phyloP scores from a whole-genome alignment of 2,113 vertebrate species.

The Odontophorus gujanensis region DNA sequence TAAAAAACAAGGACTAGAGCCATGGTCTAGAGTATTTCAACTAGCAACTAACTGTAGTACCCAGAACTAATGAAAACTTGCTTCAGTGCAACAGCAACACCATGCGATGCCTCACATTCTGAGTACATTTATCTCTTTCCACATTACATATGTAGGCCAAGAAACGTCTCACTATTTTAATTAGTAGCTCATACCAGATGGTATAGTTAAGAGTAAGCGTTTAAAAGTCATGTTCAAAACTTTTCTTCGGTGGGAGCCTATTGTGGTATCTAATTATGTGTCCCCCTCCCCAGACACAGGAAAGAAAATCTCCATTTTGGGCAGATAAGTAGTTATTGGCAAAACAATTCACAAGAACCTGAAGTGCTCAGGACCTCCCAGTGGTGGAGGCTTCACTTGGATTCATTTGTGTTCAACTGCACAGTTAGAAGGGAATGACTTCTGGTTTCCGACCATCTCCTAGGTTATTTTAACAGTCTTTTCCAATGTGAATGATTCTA shows the following conservation, averaged over 20 bases:
- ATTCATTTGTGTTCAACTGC: neutral
- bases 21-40: conserved; percentile 2
- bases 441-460: neutral
- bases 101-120: neutral
- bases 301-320: neutral
- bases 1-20: conserved; percentile 1
- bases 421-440: neutral
- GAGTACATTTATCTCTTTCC: neutral
- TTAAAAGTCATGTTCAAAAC: conserved; percentile 29
- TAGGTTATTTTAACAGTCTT: no score
- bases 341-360: neutral
- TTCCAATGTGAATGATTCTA: no score
- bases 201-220: conserved; percentile 20
- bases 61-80: neutral
- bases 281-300: fast-evolving
- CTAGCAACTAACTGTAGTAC: conserved; percentile 38
- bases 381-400: neutral
- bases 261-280: fast-evolving
- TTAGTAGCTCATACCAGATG: conserved; percentile 47
- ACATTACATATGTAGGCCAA: neutral
- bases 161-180: conserved; percentile 51
- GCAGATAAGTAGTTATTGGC: neutral
- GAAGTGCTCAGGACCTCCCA: neutral
- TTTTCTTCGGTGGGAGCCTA: neutral
- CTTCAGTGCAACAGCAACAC: conserved; percentile 54